Conservation (phyloP, 2,113 vertebrate genomes). For the Halichoeres trimaculatus region DNA sequence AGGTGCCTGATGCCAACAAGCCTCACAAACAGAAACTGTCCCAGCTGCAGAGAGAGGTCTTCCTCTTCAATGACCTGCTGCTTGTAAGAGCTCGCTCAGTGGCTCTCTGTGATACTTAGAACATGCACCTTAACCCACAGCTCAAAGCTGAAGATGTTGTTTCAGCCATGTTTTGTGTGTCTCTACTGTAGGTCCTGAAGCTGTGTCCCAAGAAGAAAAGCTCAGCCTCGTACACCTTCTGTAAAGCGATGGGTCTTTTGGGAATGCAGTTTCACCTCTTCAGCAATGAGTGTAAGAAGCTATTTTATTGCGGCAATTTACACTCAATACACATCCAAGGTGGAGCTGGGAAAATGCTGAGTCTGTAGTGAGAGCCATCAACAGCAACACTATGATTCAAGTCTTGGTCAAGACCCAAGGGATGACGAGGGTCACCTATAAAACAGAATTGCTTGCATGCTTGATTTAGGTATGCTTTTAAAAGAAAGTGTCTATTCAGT, state of each 20-base stretch:
- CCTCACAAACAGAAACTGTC: conserved; percentile 98
- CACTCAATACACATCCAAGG: conserved; percentile 8
- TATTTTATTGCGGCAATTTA: conserved; percentile 31
- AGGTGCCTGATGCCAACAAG: conserved; percentile 96
- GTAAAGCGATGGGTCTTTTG: conserved; percentile 93
- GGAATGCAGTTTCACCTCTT: conserved; percentile 98
- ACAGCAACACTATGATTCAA: conserved; percentile 21
- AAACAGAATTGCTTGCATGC: not conserved
- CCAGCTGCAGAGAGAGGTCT: conserved; percentile 96
- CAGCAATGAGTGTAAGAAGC: conserved; percentile 95
- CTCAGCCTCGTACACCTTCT: conserved; percentile 96
- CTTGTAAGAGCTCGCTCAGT: conserved; percentile 85
- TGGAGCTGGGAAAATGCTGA: conserved; percentile 50
- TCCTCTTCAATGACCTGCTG: conserved; percentile 98
- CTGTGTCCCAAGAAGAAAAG: conserved; percentile 98
- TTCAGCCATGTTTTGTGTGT: conserved; percentile 6
- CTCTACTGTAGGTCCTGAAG: conserved; percentile 90
- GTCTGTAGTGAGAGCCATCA: conserved; percentile 5
- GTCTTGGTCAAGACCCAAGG: conserved; percentile 16
- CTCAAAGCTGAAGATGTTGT: not conserved
- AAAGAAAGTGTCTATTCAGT: not conserved
- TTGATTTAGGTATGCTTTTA: not conserved
- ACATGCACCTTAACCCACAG: not conserved
- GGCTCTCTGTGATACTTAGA: not conserved
- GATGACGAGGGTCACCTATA: not conserved